These are phyloP conservation scores for Trichomycterus rosablanca DNA, from an alignment of 2,113 vertebrate species.

Conservation along the genomic window DNA sequence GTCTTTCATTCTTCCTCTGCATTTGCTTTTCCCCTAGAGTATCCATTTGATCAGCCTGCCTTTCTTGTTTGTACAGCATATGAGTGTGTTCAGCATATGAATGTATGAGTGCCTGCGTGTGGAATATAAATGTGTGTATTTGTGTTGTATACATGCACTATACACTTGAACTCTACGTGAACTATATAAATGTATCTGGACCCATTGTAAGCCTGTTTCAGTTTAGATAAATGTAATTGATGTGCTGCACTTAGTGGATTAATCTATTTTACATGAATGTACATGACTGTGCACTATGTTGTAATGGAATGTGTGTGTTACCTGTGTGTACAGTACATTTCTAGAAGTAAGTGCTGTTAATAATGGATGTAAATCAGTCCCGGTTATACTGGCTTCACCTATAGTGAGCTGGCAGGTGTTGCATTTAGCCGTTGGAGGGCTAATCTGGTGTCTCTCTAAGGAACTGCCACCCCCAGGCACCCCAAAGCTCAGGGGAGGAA, in stretches of 20 bases:
- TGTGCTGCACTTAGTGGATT: neutral
- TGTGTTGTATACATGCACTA: too few relatives aligned
- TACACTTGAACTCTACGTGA: too few relatives aligned
- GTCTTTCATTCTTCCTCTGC: conserved; percentile 18
- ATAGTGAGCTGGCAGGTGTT: conserved; percentile 32
- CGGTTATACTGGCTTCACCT: too few relatives aligned
- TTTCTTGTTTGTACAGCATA: conserved; percentile 28
- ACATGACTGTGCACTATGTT: conserved; percentile 9
- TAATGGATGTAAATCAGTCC: conserved; percentile 43
- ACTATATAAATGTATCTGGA: too few relatives aligned
- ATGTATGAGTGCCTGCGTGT: conserved; percentile 9
- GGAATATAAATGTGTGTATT: conserved; percentile 25
- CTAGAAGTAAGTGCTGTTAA: conserved; percentile 33
- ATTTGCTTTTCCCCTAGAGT: conserved; percentile 6
- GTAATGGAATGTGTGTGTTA: neutral
- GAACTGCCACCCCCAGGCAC: too few relatives aligned
- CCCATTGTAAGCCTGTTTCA: too few relatives aligned
- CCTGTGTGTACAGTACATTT: too few relatives aligned
- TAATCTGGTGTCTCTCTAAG: too few relatives aligned
- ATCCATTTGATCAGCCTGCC: conserved; percentile 22
- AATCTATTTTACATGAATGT: neutral
- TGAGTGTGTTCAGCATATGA: conserved; percentile 18
- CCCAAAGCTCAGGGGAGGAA: too few relatives aligned
- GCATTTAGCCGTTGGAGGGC: too few relatives aligned
- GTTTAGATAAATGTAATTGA: too few relatives aligned